A percentile compares a stretch with the other conserved stretches of the same genome.
Evolutionary conservation across 2,797 vertebrate species (phyloP).

Genomic region (Gadopsis marmoratus): DNA sequence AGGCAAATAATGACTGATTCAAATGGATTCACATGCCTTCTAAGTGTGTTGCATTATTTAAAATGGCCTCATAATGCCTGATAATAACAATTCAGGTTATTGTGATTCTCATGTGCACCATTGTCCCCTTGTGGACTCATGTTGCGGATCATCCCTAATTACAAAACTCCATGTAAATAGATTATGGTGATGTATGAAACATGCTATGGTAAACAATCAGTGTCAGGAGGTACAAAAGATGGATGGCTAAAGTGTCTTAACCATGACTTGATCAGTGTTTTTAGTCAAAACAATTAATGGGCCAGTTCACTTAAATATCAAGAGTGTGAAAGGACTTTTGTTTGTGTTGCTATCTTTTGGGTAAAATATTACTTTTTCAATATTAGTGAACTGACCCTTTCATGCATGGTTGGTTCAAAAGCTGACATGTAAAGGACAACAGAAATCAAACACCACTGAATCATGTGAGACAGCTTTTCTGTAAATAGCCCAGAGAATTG

Average conservation of each 20-base stretch:
- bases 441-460: not conserved
- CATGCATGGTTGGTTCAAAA: not conserved
- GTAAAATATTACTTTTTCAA: too few relatives aligned
- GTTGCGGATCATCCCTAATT: not conserved
- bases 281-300: not conserved
- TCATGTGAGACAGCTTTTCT: not conserved
- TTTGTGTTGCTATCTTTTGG: not conserved
- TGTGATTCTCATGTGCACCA: not conserved
- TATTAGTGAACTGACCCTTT: not conserved
- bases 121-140: not conserved
- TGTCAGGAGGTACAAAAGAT: not conserved
- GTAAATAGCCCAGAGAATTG: not conserved
- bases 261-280: not conserved
- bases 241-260: not conserved
- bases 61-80: too few relatives aligned
- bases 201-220: not conserved
- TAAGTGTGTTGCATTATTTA: slow-evolving; percentile 9
- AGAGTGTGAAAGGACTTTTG: not conserved
- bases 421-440: slow-evolving; percentile 1
- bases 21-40: not conserved
- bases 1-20: slow-evolving; percentile 17
- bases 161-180: not conserved
- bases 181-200: not conserved
- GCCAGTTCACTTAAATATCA: not conserved
- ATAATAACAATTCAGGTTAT: not conserved